Evolutionary conservation across 2,888 invertebrate species (phyloP).

Genomic region (Xestia rhomboidea): DNA sequence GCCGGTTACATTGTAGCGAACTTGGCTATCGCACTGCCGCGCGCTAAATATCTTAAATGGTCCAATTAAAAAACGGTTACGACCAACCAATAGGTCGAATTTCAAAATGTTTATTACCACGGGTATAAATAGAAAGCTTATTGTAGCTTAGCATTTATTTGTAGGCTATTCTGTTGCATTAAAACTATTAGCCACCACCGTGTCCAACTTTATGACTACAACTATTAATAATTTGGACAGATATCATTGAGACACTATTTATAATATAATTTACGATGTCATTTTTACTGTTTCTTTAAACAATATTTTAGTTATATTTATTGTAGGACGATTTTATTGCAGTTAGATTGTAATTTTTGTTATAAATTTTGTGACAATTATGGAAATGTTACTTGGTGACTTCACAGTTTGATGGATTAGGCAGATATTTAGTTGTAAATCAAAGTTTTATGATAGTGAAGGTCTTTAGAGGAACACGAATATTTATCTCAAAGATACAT

Average conservation of each 20-base stretch:
- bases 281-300: constrained; percentile 50
- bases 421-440: constrained; percentile 18
- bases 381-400: constrained; percentile 26
- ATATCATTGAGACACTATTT: constrained; percentile 58
- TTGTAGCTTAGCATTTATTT: constrained; percentile 53
- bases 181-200: constrained; percentile 55
- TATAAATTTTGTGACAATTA: constrained; percentile 44
- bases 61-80: constrained; percentile 64
- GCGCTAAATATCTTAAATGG: constrained; percentile 62
- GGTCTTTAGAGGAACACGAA: background rate
- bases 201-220: constrained; percentile 54
- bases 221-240: constrained; percentile 62
- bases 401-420: constrained; percentile 18
- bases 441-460: constrained; percentile 9
- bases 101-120: constrained; percentile 62
- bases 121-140: constrained; percentile 60
- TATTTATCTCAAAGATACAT: constrained; percentile 16
- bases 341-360: constrained; percentile 30
- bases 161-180: constrained; percentile 64
- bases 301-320: constrained; percentile 53
- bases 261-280: constrained; percentile 59
- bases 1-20: constrained; percentile 40
- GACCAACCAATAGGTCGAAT: constrained; percentile 64
- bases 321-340: constrained; percentile 47
- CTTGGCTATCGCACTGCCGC: constrained; percentile 54